These are phyloP conservation scores for Callithrix jacchus DNA, from an alignment of 2,113 vertebrate species.

Conservation along the genomic window DNA sequence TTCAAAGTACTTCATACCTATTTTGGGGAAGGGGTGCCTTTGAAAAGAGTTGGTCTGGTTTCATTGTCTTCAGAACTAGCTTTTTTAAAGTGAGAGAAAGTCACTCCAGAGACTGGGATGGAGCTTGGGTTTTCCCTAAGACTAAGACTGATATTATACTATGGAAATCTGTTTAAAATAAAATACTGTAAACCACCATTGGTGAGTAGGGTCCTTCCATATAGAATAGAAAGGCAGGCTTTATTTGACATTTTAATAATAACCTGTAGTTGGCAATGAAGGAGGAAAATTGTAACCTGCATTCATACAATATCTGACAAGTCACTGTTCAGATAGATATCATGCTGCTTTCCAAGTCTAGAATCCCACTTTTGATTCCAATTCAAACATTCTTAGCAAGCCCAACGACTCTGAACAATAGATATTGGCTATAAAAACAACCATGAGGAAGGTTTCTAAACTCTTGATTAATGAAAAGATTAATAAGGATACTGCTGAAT, in stretches of 20 bases:
- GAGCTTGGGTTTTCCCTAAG: background rate
- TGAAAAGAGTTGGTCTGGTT: background rate
- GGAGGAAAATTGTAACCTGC: background rate
- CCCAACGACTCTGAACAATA: background rate
- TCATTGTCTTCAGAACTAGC: background rate
- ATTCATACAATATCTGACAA: background rate
- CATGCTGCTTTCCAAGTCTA: background rate
- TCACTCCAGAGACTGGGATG: background rate
- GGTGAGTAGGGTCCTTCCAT: background rate
- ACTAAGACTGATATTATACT: background rate
- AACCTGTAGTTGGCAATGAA: background rate
- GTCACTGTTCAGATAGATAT: background rate
- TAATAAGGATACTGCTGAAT: constrained; percentile 1
- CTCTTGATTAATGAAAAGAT: constrained; percentile 4
- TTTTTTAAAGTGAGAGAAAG: constrained; percentile 28
- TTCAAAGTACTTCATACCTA: background rate
- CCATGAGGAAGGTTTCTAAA: background rate
- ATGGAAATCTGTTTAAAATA: constrained; percentile 27
- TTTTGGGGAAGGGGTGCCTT: background rate
- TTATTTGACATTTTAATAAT: background rate
- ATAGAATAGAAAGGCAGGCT: background rate
- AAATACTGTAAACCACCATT: background rate
- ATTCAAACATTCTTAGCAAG: constrained; percentile 34
- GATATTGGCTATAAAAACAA: background rate
- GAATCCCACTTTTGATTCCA: background rate